Conservation (phyloP, 1,140 invertebrate genomes). For the Drosophila auraria region DNA sequence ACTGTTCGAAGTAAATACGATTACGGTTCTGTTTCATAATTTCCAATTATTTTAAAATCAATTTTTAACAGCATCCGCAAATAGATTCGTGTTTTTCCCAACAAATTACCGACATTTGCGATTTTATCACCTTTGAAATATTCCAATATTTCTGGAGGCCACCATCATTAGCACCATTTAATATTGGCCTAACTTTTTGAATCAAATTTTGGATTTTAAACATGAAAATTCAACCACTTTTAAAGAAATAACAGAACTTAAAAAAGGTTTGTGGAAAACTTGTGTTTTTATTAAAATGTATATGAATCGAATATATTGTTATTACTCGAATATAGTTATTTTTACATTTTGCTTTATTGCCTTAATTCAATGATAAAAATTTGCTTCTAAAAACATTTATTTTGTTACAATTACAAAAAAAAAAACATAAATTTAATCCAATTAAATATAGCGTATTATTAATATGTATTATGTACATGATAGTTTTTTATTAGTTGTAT, state of each 20-base stretch:
- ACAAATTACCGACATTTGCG: no score
- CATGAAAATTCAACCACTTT: no score
- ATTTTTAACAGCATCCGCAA: no score
- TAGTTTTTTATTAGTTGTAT: slow-evolving; percentile 37
- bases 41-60: no score
- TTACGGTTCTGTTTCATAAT: no score
- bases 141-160: no score
- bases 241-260: not conserved
- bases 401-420: slow-evolving; percentile 57
- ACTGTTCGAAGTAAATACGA: no score
- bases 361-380: slow-evolving; percentile 63
- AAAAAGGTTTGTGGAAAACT: not conserved
- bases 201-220: no score
- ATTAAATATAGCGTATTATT: slow-evolving; percentile 28
- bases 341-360: slow-evolving; percentile 65
- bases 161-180: no score
- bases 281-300: slow-evolving; percentile 9
- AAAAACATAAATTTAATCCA: slow-evolving; percentile 29
- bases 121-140: no score
- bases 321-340: not conserved
- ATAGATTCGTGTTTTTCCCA: no score
- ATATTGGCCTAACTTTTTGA: no score
- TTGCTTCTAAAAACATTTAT: slow-evolving; percentile 55
- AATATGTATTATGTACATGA: slow-evolving; percentile 23
- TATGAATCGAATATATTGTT: not conserved